These are phyloP conservation scores for Acanthurus tractus DNA, from an alignment of 2,797 vertebrate species.

Conservation along the genomic window DNA sequence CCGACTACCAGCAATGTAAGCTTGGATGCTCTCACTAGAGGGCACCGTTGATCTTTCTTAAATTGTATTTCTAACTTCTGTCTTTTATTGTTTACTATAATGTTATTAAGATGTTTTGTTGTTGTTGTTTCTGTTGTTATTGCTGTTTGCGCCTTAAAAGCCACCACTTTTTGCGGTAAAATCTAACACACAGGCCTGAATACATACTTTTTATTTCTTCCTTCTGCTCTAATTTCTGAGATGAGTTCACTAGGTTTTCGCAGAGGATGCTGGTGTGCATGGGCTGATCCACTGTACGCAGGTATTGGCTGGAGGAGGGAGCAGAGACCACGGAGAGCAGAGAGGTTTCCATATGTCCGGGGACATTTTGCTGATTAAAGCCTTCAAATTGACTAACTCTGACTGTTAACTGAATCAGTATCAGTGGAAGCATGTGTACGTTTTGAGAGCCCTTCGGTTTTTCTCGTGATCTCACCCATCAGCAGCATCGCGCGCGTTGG, in stretches of 20 bases:
- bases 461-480: constrained; percentile 34
- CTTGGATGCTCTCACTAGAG: constrained; percentile 26
- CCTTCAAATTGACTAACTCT: neutral
- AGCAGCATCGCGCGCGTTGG: constrained; percentile 17
- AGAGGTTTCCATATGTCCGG: neutral
- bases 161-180: neutral
- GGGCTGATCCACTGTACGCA: constrained; percentile 48
- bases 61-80: neutral
- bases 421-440: constrained; percentile 9
- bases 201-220: neutral
- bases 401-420: neutral
- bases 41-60: constrained; percentile 14
- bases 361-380: neutral
- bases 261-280: constrained; percentile 58
- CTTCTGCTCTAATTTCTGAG: constrained; percentile 10
- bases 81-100: neutral
- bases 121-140: neutral
- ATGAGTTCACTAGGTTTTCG: constrained; percentile 18
- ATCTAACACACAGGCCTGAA: neutral
- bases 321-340: constrained; percentile 4
- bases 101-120: neutral
- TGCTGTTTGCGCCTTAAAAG: neutral
- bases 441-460: constrained; percentile 21
- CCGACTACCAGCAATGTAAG: neutral
- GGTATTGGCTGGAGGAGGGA: constrained; percentile 45